Conservation (phyloP, 2,797 vertebrate species). For the Gadopsis marmoratus region DNA sequence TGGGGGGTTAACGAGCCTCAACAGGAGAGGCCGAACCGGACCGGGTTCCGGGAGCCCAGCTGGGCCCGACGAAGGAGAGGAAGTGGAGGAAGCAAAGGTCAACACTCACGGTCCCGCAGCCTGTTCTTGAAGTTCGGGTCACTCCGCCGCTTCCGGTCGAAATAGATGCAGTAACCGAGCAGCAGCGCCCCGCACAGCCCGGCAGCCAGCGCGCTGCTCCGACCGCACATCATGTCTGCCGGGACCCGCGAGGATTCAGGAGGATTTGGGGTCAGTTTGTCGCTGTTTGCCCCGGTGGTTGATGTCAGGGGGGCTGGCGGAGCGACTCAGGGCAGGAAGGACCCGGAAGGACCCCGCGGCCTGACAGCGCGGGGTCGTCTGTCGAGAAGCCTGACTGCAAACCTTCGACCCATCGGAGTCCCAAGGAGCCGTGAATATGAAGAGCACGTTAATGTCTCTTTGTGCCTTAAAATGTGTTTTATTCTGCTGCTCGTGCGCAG, state of each 20-base stretch:
- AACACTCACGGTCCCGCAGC: conserved; percentile 93
- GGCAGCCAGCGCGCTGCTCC: conserved; percentile 91
- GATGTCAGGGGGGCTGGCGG: conserved; percentile 3
- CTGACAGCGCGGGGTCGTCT: conserved; percentile 10
- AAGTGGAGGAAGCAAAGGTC: conserved; percentile 28
- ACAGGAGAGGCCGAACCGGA: too few species aligned
- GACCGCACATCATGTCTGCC: conserved; percentile 87
- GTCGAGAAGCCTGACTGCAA: too few species aligned
- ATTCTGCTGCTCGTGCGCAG: too few species aligned
- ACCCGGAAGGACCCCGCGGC: conserved; percentile 57
- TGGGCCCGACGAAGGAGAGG: neutral
- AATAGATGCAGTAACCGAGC: conserved; percentile 95
- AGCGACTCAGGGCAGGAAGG: conserved; percentile 55
- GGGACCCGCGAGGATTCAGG: neutral
- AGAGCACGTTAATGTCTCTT: too few species aligned
- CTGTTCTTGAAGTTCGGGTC: conserved; percentile 96
- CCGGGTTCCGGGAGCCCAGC: neutral
- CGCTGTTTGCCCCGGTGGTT: neutral
- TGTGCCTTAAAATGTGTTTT: too few species aligned
- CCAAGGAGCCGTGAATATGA: too few species aligned
- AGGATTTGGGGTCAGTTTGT: neutral
- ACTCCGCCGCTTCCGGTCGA: conserved; percentile 93
- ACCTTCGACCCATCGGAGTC: too few species aligned
- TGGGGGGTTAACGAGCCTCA: too few species aligned
- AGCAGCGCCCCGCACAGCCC: conserved; percentile 93